Evolutionary conservation across 2,113 vertebrate genomes (phyloP), one percentile per base, ranked within the genome.

Genomic region (Chaenocephalus aceratus): DNA sequence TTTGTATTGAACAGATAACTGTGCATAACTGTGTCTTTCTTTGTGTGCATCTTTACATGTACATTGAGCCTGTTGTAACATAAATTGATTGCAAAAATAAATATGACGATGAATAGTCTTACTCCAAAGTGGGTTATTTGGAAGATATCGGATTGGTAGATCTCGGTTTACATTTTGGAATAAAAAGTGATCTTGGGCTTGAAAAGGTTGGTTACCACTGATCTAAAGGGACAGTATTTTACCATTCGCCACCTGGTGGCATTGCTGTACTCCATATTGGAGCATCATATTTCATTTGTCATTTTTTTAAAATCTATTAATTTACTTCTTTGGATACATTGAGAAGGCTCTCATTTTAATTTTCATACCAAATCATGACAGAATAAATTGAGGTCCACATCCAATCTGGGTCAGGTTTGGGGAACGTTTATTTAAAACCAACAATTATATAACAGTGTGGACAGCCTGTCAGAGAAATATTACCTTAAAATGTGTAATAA

Each of bases 371-470:
- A 68, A 70, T 16, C 49, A 3, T 16, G 15, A 65, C 1, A 44
- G 5, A 75, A 83, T 44, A 78, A 78, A 75, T 1, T 41, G 10
- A 73, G 62, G 3, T 8, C 1, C 16, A 23, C 51, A 30, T 11
- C 7, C 45, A n/a, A 41, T 26, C 23, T 21, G 61, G 12, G 34
- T 84, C 68, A 75, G 75, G 67, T 85, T 91, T 75, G 68, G 80
- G 93, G 82, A 90, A 86, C 91, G 81, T 95, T 96, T 96, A 95
- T 94, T 95, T 76, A 93, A 91, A 87, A 93, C 86, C 93, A 89
- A 85, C 72, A 90, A 80, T 85, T 81, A 82, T 51, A 92, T 15
- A 94, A 91, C 86, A 92, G 87, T 88, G 90, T 89, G 85, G 85
- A 91, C 80, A 92, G 84, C 77, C 78, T 80, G 86, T 88, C 64